phyloP scores from a whole-genome alignment of 2,888 invertebrate species.

The Hoplodrina ambigua region DNA sequence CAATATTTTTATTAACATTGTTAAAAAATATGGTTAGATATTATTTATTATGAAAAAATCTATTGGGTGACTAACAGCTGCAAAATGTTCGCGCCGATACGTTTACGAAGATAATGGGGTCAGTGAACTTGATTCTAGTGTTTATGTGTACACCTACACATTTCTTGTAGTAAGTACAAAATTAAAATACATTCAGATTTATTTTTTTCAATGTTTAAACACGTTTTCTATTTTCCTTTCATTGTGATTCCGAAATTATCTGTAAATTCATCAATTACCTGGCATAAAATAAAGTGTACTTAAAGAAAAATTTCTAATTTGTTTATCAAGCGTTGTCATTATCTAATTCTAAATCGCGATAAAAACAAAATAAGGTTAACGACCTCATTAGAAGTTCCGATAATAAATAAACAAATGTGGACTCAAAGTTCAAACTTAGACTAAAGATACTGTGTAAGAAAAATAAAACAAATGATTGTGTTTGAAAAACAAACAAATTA shows the following conservation, averaged over 20 bases:
- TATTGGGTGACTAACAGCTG: slow-evolving; percentile 71
- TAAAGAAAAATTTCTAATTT: slow-evolving; percentile 19
- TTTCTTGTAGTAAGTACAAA: slow-evolving; percentile 35
- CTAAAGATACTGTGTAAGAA: background rate
- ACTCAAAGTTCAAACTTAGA: slow-evolving; percentile 17
- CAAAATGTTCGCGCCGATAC: slow-evolving; percentile 69
- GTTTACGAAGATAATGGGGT: slow-evolving; percentile 76
- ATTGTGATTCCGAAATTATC: no score
- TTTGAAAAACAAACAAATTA: no score
- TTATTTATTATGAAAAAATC: slow-evolving; percentile 21
- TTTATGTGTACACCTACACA: slow-evolving; percentile 53
- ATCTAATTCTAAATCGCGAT: slow-evolving; percentile 49
- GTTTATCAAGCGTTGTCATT: slow-evolving; percentile 24
- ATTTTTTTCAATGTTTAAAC: background rate
- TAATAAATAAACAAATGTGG: slow-evolving; percentile 15
- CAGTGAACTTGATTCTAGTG: slow-evolving; percentile 72
- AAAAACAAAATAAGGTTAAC: slow-evolving; percentile 34
- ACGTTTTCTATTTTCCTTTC: background rate
- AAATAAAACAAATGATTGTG: background rate
- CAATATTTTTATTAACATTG: slow-evolving; percentile 30
- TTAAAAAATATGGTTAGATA: slow-evolving; percentile 1
- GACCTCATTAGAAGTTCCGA: slow-evolving; percentile 26
- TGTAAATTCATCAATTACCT: background rate
- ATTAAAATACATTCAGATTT: slow-evolving; percentile 27
- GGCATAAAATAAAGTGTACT: background rate